Evolutionary conservation across 2,797 vertebrate genomes (phyloP).

Genomic region (Thalassophryne amazonica): DNA sequence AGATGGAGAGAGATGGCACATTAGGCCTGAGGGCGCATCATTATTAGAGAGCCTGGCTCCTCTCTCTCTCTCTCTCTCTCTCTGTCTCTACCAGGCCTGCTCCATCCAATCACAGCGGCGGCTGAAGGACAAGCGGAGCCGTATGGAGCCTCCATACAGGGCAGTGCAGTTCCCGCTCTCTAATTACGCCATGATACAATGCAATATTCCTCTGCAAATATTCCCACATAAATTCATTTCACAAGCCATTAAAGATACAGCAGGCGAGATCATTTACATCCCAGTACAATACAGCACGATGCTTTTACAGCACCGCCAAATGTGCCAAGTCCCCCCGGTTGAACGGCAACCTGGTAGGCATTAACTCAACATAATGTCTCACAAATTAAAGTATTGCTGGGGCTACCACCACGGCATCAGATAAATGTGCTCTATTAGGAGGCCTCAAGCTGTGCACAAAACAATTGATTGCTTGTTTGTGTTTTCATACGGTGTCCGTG

Average conservation of each 20-base stretch:
- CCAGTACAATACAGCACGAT: conserved; percentile 41
- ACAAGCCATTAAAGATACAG: conserved; percentile 61
- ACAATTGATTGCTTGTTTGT: conserved; percentile 79
- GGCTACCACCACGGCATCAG: conserved; percentile 64
- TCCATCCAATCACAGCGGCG: conserved; percentile 47
- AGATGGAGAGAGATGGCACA: conserved; percentile 51
- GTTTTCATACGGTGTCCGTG: conserved; percentile 64
- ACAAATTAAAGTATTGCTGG: conserved; percentile 77
- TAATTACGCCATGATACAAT: conserved; percentile 66
- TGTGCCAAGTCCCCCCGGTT: conserved; percentile 60
- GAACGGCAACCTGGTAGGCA: conserved; percentile 72
- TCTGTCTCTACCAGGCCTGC: conserved; percentile 2
- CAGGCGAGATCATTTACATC: conserved; percentile 69
- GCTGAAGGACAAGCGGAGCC: conserved; percentile 39
- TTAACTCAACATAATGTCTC: conserved; percentile 80
- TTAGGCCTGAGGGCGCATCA: conserved; percentile 74
- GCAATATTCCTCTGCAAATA: conserved; percentile 62
- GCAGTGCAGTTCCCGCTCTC: conserved; percentile 27
- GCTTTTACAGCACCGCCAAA: conserved; percentile 35
- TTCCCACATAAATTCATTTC: conserved; percentile 73
- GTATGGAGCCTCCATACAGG: conserved; percentile 6
- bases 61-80: conserved; percentile 4
- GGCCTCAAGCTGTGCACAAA: conserved; percentile 66
- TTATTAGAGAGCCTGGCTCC: conserved; percentile 70
- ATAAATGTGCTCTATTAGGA: conserved; percentile 75